These are phyloP conservation scores for Psilopogon haemacephalus DNA, from an alignment of 2,113 vertebrate species.

Conservation along the genomic window DNA sequence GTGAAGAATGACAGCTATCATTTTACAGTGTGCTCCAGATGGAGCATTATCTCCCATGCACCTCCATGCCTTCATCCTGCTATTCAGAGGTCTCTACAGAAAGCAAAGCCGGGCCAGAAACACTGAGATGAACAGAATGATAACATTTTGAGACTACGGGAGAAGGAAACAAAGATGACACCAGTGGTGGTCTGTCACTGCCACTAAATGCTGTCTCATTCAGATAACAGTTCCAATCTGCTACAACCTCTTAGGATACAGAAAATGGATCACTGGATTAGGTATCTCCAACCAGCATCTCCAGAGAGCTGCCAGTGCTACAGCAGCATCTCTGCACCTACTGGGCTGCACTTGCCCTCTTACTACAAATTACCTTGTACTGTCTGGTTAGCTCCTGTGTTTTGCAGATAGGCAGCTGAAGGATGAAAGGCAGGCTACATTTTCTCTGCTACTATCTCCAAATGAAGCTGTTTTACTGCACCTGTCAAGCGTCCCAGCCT, in stretches of 20 bases:
- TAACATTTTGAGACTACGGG: background rate
- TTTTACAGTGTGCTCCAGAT: slow-evolving; percentile 53
- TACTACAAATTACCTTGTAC: slow-evolving; percentile 22
- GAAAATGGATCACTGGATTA: slow-evolving; percentile 66
- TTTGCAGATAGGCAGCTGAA: slow-evolving; percentile 40
- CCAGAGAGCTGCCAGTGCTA: slow-evolving; percentile 25
- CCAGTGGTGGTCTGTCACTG: background rate
- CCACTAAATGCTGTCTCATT: slow-evolving; percentile 11
- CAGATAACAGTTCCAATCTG: slow-evolving; percentile 49
- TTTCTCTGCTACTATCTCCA: slow-evolving; percentile 30
- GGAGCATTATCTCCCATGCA: slow-evolving; percentile 29
- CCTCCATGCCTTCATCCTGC: slow-evolving; percentile 23
- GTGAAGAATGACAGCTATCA: slow-evolving; percentile 9
- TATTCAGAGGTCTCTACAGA: slow-evolving; percentile 25
- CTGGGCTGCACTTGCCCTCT: slow-evolving; percentile 43
- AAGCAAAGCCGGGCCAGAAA: slow-evolving; percentile 49
- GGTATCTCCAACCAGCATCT: slow-evolving; percentile 35
- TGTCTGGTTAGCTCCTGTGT: slow-evolving; percentile 24
- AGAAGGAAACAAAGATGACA: slow-evolving; percentile 12
- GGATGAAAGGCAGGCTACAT: slow-evolving; percentile 20
- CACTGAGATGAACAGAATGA: background rate
- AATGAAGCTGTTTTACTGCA: slow-evolving; percentile 32
- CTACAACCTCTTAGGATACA: slow-evolving; percentile 53
- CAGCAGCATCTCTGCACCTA: slow-evolving; percentile 41
- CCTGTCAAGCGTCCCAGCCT: background rate